Base-by-base conservation (phyloP, 2,113 vertebrate species). In the Atlantisia rogersi region DNA sequence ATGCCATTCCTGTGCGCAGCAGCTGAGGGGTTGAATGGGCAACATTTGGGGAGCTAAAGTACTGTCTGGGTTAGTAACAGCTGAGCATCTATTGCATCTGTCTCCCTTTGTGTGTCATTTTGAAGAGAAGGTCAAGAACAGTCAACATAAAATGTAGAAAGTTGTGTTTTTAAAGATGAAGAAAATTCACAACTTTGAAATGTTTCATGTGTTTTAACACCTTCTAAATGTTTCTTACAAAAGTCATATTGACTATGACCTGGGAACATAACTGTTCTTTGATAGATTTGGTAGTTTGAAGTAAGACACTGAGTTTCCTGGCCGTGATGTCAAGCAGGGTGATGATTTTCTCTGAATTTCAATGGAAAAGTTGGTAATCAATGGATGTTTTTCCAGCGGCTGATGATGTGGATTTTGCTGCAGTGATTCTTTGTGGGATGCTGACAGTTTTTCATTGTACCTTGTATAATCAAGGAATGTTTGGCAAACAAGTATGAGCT, bases 71-170 rank as follows among this genome's bases (percentile, higher is more conserved):
- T 74, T 62, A 53, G 9, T 32, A 77, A 35, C 17, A 82, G 32
- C 80, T 18, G 18, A 12, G 60, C 53, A 13, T 20, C 20, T 74
- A 40, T 17, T 44, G 26, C 35, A 10, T 14, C 69, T 81, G 46
- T 15, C 46, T 63, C 60, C 29, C 46, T 67, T 52, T 59, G 20
- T 5, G 7, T 0, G 1, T 1, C 2, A 1, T 63, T 92, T 52
- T 42, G 58, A 29, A 67, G 77, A 42, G 85, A 75, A 32, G 9
- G 26, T 59, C 52, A 32, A 46, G 52, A 71, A 32, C 35, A 37
- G 35, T 58, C 64, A 32, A 6, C 21, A 7, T 16, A 37, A 88
- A 55, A 44, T 67, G 25, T 31, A 44, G 69, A 55, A 81, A 87
- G 14, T 5, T 48, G 5, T 65, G 50, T 35, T 91, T 76, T 74